Base-by-base conservation (phyloP, 2,888 invertebrate species). In the Chrysotoxum bicinctum region DNA sequence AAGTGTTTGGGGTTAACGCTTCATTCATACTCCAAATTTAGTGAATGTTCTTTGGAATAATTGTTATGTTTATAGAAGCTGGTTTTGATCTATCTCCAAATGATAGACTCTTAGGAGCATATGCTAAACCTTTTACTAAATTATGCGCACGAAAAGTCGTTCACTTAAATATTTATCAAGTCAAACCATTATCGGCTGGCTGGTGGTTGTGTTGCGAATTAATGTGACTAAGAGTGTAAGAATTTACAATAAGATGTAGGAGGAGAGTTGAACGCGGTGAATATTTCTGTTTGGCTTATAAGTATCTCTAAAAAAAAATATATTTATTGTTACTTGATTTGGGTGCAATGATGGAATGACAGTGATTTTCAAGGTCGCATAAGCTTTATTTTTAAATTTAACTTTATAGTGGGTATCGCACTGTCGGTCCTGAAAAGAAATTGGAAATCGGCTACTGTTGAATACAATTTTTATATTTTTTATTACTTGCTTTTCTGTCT, bases 41-140 rank as follows among this genome's bases (percentile, higher is more conserved):
- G 32, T 74, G 74, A 74, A 74, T 64, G 68, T 83, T 79, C 69
- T 83, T 68, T 56, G n/a, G 16, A 66, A 76, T 66, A 19, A 45
- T 64, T 35, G 19, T 21, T 35, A 8, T 14, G 4, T 21, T 12
- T 32, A n/a, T 16, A 40, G 48, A 54, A 74, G 35, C 68, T 74
- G 52, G 62, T 74, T 68, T 21, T 48, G 48, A 3, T 50, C 14
- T 50, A 73, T 73, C 58, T 48, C 12, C 26, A 50, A 45, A 37
- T 58, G 21, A 26, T 21, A 37, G 7, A 30, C 43, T 60, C 26
- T 23, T 8, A 8, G 21, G 16, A 1, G 12, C n/a, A 40, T 40
- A 8, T 62, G 23, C n/a, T 58, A 58, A 58, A 37, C 37, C 58
- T 58, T 58, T 58, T 35, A 35, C 21, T 58, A 58, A 58, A 37